These are phyloP conservation scores for Lissocephala sabroskyi DNA, from an alignment of 2,888 invertebrate species.

Conservation along the genomic window DNA sequence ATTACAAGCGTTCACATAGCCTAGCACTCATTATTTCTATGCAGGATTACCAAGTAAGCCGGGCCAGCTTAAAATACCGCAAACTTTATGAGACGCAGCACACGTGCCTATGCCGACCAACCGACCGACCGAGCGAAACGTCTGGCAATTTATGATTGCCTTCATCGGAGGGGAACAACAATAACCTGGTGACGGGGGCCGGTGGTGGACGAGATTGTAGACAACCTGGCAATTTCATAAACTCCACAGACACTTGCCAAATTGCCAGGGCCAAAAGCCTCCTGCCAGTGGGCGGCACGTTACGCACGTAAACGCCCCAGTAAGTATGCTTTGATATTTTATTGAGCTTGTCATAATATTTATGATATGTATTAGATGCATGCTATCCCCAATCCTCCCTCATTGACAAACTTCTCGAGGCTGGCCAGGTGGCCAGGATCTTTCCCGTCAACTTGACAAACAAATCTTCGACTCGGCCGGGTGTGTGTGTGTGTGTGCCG, in stretches of 20 bases:
- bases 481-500: constrained; percentile 6
- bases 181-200: constrained; percentile 2
- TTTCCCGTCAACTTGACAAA: not conserved
- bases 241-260: constrained; percentile 57
- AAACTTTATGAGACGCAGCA: constrained; percentile 62
- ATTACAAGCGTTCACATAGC: constrained; percentile 9
- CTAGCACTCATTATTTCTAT: constrained; percentile 56
- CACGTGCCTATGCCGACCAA: constrained; percentile 38
- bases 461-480: not conserved
- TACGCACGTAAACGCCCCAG: constrained; percentile 43
- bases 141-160: constrained; percentile 59
- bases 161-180: constrained; percentile 10
- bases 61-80: constrained; percentile 57
- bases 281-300: constrained; percentile 11
- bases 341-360: constrained; percentile 66
- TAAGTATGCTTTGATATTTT: constrained; percentile 57
- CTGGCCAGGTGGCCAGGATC: not conserved
- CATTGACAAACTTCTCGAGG: not conserved
- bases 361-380: constrained; percentile 52
- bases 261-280: constrained; percentile 30
- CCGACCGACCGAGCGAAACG: constrained; percentile 3
- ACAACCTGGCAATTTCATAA: constrained; percentile 64
- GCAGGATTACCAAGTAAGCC: constrained; percentile 56
- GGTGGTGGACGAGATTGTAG: constrained; percentile 33
- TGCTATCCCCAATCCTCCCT: constrained; percentile 14